Evolutionary conservation across 2,888 invertebrate species (phyloP).

Genomic region (Calameuta pallipes): DNA sequence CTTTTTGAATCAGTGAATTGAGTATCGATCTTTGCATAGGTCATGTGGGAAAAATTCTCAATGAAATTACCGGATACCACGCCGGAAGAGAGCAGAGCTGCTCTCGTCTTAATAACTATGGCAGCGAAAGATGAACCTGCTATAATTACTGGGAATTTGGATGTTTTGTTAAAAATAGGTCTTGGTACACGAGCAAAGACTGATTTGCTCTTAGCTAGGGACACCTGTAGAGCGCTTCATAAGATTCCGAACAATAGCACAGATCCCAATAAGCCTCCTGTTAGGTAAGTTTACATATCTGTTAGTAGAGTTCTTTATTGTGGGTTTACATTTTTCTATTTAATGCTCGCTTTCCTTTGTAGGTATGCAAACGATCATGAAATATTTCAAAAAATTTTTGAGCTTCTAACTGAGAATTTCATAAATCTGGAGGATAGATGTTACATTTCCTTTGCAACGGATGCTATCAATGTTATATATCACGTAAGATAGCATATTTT

Average conservation of each 20-base stretch:
- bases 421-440: constrained; percentile 62
- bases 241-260: constrained; percentile 65
- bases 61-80: constrained; percentile 78
- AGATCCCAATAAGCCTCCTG: constrained; percentile 57
- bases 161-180: constrained; percentile 79
- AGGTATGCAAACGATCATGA: constrained; percentile 68
- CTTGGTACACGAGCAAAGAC: constrained; percentile 69
- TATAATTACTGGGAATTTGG: constrained; percentile 76
- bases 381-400: constrained; percentile 69
- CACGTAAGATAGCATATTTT: constrained; percentile 56
- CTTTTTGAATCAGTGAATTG: constrained; percentile 3
- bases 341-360: constrained; percentile 29
- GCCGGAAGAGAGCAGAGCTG: constrained; percentile 78
- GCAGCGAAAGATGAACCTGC: constrained; percentile 73
- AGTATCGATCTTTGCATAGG: constrained; percentile 61
- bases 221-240: constrained; percentile 71
- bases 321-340: constrained; percentile 7
- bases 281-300: constrained; percentile 48
- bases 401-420: constrained; percentile 68
- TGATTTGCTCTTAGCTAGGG: constrained; percentile 70
- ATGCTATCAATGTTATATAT: constrained; percentile 73
- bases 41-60: constrained; percentile 88
- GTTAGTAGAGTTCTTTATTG: constrained; percentile 6
- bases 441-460: constrained; percentile 71
- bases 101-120: constrained; percentile 84